Percentiles rank a stretch among this genome's conserved stretches.
phyloP scores from a whole-genome alignment of 2,113 vertebrate species.

The Xerus inauris region DNA sequence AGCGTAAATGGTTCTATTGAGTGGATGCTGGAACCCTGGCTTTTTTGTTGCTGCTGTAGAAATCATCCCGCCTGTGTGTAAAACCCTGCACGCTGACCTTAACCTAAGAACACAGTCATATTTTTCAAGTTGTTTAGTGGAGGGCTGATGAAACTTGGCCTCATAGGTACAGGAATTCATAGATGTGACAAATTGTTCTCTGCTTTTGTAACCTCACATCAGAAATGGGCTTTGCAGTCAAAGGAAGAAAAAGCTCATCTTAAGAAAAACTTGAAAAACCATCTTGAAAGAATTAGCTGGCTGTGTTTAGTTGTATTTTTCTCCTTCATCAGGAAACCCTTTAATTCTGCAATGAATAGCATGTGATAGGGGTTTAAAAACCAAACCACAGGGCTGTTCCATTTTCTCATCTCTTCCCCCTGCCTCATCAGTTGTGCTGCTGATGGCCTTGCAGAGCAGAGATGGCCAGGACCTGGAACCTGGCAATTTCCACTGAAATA shows the following conservation, averaged over 20 bases:
- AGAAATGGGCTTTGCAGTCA: constrained; percentile 21
- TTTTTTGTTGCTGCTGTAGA: neutral
- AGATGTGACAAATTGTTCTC: constrained; percentile 57
- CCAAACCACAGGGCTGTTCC: neutral
- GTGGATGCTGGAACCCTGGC: neutral
- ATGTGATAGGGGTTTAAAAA: neutral
- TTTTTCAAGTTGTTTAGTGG: constrained; percentile 59
- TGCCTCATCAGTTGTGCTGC: neutral
- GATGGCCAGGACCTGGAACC: neutral
- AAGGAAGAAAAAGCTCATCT: constrained; percentile 49
- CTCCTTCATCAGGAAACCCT: neutral
- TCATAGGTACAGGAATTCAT: constrained; percentile 50
- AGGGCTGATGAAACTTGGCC: constrained; percentile 49
- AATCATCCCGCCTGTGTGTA: neutral
- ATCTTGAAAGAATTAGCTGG: constrained; percentile 31
- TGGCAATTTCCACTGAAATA: neutral
- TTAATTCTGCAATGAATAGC: neutral
- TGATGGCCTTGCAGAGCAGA: neutral
- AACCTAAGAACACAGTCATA: neutral
- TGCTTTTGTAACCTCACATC: neutral
- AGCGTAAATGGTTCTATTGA: neutral
- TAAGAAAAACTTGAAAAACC: constrained; percentile 41
- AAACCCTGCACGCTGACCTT: constrained; percentile 45
- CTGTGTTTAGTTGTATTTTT: neutral
- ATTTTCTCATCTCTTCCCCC: neutral